Percentiles rank a stretch among this genome's conserved stretches.
phyloP scores from a whole-genome alignment of 2,113 vertebrate species.

The Psephotus haematonotus region DNA sequence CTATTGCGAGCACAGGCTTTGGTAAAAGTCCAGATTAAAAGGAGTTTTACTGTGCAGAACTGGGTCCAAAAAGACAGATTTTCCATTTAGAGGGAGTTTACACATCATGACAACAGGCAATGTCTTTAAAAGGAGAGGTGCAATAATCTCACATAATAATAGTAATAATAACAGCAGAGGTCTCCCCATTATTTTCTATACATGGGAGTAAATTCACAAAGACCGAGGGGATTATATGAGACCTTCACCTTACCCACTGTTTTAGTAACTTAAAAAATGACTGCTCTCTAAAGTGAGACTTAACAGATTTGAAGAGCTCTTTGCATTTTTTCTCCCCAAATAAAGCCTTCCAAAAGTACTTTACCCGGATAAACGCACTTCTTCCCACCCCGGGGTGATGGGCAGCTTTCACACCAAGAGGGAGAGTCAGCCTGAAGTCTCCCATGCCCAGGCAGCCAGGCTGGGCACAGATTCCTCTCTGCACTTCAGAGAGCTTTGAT shows the following conservation, averaged over 20 bases:
- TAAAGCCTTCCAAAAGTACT: background rate
- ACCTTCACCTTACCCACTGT: background rate
- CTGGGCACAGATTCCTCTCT: background rate
- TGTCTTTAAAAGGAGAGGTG: background rate
- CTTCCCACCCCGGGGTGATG: rapidly evolving
- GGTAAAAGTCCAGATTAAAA: background rate
- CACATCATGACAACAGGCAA: background rate
- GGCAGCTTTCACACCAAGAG: rapidly evolving
- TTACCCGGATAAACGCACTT: background rate
- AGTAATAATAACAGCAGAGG: background rate
- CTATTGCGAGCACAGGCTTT: background rate
- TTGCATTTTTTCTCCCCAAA: background rate
- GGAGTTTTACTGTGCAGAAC: background rate
- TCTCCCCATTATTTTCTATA: background rate
- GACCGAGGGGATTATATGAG: background rate
- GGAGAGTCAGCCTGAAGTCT: background rate
- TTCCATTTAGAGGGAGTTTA: background rate
- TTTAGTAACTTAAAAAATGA: background rate
- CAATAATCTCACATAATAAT: background rate
- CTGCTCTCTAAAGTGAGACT: background rate
- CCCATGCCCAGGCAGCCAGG: background rate
- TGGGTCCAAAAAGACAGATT: background rate
- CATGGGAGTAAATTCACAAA: background rate
- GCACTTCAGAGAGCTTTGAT: background rate
- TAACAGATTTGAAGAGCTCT: background rate